Conservation (phyloP, 2,797 vertebrate genomes). For the Manis pentadactyla region DNA sequence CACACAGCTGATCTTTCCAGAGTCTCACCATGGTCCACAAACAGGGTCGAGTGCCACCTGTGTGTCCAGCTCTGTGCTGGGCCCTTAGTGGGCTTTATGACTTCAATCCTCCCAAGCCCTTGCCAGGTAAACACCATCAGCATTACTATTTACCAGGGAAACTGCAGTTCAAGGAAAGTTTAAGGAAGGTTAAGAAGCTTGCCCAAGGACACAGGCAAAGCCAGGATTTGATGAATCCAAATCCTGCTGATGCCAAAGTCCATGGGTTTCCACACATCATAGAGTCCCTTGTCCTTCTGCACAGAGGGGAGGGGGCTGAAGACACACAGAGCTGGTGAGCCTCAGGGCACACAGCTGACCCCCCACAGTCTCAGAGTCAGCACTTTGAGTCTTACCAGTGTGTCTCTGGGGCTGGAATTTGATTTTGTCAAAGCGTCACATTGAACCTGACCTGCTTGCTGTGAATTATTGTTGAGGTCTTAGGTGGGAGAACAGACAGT, state of each 20-base stretch:
- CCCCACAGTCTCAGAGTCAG: neutral
- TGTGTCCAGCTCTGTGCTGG: neutral
- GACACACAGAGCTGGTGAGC: too few relatives aligned
- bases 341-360: accelerated
- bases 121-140: neutral
- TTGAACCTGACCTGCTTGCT: neutral
- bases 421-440: neutral
- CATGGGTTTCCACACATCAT: accelerated
- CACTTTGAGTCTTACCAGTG: accelerated
- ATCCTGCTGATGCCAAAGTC: neutral
- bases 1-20: neutral
- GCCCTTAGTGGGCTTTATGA: neutral
- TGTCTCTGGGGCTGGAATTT: neutral
- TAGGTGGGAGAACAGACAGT: neutral
- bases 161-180: neutral
- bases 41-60: neutral
- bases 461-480: neutral
- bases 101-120: neutral
- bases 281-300: neutral
- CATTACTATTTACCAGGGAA: neutral
- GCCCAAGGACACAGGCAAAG: neutral
- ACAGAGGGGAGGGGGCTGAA: accelerated
- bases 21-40: neutral
- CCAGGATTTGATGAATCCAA: neutral
- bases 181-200: neutral